Base-by-base conservation (phyloP, 2,113 vertebrate species). In the Tamias sibiricus region DNA sequence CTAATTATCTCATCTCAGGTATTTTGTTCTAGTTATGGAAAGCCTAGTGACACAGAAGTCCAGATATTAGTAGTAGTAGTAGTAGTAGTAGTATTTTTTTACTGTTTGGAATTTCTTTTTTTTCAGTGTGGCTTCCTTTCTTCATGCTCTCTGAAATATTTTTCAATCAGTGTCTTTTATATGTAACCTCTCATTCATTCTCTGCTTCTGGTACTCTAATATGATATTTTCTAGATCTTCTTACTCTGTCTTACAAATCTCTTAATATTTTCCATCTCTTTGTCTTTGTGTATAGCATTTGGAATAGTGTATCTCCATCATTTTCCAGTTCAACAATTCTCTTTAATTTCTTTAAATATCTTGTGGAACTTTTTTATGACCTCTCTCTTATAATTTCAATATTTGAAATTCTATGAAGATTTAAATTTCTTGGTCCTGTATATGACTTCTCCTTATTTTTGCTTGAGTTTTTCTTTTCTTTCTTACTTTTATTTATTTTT, bases 321-420 rank as follows among this genome's bases (percentile, higher is more conserved):
- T 85, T 81, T 92, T 95, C 22, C n/a, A 89, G 26, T 17, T 75
- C 64, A 94, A 79, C 10, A 80, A 52, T 62, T 91, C 22, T 80
- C 32, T 69, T 92, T 82, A 69, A 86, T 82, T 76, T 49, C 44
- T 91, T 93, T 90, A 68, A 89, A 19, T 3, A 81, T 68, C 44
- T 40, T 71, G 8, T 71, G 8, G 0, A 83, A 16, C 90, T 77
- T 52, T 17, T 28, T 47, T 42, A 71, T 76, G 2, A 8, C 28
- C 22, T 66, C 12, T 85, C 30, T 64, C 30, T 69, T 93, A 19
- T 49, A 82, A 87, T 72, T 49, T 62, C 1, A 16, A 42, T 81
- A 91, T 62, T 52, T 90, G 59, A 87, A 77, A 49, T 30, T 64
- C 76, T 26, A 49, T 57, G 24, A 37, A 6, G 32, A 76, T 90